Percentiles rank a stretch among this genome's conserved stretches.
Conservation (phyloP, 2,888 invertebrate species). For the Scaeva pyrastri region DNA sequence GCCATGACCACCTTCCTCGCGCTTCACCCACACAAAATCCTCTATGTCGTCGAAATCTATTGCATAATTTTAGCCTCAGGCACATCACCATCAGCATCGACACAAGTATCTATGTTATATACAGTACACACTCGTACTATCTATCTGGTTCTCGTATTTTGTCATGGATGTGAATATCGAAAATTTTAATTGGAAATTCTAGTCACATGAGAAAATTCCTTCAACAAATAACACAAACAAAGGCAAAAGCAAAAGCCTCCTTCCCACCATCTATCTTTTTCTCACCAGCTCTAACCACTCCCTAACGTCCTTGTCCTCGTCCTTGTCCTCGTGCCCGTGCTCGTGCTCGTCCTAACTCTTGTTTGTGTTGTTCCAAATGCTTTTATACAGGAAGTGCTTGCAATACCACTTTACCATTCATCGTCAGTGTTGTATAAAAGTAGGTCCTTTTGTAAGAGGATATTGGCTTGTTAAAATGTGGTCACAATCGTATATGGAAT, state of each 20-base stretch:
- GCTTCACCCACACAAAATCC: not conserved
- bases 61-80: constrained; percentile 69
- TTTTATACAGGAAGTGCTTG: not conserved
- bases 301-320: not conserved
- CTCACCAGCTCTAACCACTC: not conserved
- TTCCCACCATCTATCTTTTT: not conserved
- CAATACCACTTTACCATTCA: not conserved
- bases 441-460: constrained; percentile 41
- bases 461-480: constrained; percentile 55
- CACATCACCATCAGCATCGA: not conserved
- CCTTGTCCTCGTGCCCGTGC: not conserved
- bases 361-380: not conserved
- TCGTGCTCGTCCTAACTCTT: not conserved
- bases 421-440: constrained; percentile 11
- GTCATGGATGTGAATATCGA: constrained; percentile 57
- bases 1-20: constrained; percentile 1
- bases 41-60: constrained; percentile 26
- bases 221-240: constrained; percentile 75
- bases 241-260: constrained; percentile 17
- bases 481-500: constrained; percentile 28
- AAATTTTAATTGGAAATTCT: constrained; percentile 76
- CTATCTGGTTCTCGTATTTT: constrained; percentile 39
- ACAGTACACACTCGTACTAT: no score
- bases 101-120: no score
- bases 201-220: constrained; percentile 78